Evolutionary conservation across 2,888 invertebrate species (phyloP), one percentile per base, ranked within the genome.

Genomic region (Pristionchus exspectatus): DNA sequence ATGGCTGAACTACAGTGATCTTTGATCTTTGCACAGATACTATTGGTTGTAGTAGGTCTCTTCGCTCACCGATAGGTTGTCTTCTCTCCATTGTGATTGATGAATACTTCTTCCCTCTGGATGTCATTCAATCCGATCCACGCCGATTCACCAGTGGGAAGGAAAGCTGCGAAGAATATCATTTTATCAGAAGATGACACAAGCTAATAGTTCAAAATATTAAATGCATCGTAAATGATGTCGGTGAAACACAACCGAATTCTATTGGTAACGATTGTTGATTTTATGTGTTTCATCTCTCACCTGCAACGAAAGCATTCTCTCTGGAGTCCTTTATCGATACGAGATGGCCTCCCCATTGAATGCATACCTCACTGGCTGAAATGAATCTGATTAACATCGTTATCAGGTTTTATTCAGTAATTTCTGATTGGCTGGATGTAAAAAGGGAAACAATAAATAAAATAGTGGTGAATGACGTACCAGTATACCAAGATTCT

Each of bases 91-190:
- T 92, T 92, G 14, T 90, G 81, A 77, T 92, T 92, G 30, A 90
- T 90, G 90, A 92, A 92, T 24, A 90, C 89, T 30, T 91, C 91
- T 84, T 93, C 93, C 72, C 91, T 91, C 89, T 93, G 93, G 21
- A 93, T 91, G 85, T 93, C 93, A 72, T 93, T 93, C 18, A 91
- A 77, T 0, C 91, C 91, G 72, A 93, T 91, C 93, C 93, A 93
- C 9, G 91, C 92, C 2, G 91, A 69, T 87, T 91, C 90, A 16
- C 30, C n/a, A 44, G 54, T 1, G 14, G 81, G 50, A n/a, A 77
- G 10, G 21, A 84, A 9, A 4, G 24, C 84, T 84, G 33, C 7
- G 56, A 50, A n/a, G 56, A 21, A 50, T n/a, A n/a, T n/a, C n/a
- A n/a, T n/a, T n/a, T n/a, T n/a, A n/a, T n/a, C n/a, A n/a, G n/a